Conservation (phyloP, 2,888 invertebrate species). For the Hypercompe scribonia region DNA sequence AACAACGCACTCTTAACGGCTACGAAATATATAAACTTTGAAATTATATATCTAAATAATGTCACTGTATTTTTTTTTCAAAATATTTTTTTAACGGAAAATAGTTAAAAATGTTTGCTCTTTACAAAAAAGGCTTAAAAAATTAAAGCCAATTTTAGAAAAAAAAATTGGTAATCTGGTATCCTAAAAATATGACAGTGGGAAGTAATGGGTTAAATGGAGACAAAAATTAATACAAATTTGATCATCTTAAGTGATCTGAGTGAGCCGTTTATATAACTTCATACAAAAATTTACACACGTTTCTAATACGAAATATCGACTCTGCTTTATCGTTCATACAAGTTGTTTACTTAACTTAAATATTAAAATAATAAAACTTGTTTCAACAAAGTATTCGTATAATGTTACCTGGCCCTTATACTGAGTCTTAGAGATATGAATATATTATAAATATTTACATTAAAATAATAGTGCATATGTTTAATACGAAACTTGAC, state of each 20-base stretch:
- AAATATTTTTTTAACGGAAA: too few species aligned
- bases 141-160: too few species aligned
- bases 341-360: neutral
- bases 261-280: neutral
- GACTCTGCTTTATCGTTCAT: neutral
- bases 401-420: slow-evolving; percentile 8
- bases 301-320: neutral
- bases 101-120: too few species aligned
- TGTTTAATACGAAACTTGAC: slow-evolving; percentile 22
- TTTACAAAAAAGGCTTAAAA: too few species aligned
- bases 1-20: too few species aligned
- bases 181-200: too few species aligned
- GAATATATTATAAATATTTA: slow-evolving; percentile 35
- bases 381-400: neutral
- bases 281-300: slow-evolving; percentile 5
- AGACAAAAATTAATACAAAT: neutral
- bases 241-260: slow-evolving; percentile 1
- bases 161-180: too few species aligned
- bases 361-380: neutral
- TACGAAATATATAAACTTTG: too few species aligned
- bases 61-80: too few species aligned
- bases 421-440: slow-evolving; percentile 19
- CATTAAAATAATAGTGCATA: slow-evolving; percentile 35
- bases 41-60: too few species aligned
- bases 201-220: too few species aligned